Evolutionary conservation across 2,113 vertebrate genomes (phyloP).

Genomic region (Paramormyrops kingsleyae): DNA sequence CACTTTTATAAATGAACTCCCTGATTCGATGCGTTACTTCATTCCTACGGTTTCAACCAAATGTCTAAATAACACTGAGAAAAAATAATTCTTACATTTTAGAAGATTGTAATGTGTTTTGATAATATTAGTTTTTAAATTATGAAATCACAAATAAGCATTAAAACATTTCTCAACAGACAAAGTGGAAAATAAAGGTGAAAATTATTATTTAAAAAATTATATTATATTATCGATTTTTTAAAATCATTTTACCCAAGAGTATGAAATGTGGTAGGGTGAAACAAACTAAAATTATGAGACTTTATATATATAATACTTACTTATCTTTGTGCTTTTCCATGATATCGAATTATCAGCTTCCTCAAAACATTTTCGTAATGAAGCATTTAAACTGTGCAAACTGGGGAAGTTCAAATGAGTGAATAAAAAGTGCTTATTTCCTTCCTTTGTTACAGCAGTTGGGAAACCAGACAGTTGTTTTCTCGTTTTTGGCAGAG

Average conservation of each 20-base stretch:
- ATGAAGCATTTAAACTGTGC: not conserved
- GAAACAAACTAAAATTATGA: no score
- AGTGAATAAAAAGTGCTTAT: not conserved
- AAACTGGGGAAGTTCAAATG: not conserved
- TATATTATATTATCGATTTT: no score
- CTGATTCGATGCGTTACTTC: not conserved
- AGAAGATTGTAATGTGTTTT: not conserved
- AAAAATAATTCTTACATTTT: not conserved
- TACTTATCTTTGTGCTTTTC: no score
- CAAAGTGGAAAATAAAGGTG: no score
- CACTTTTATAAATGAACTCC: not conserved
- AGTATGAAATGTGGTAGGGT: no score
- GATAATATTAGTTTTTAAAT: no score
- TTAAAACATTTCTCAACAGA: no score
- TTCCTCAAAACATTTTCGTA: not conserved
- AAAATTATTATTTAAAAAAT: no score
- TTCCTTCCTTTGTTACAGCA: slow-evolving; percentile 1
- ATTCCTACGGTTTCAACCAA: not conserved
- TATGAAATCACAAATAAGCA: no score
- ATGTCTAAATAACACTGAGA: not conserved
- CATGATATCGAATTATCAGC: not conserved
- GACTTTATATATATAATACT: no score
- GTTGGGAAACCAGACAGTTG: not conserved
- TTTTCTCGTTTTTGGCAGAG: not conserved
- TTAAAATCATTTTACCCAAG: no score